Percentiles rank a stretch among this genome's conserved stretches.
Evolutionary conservation across 2,797 vertebrate species (phyloP).

Genomic region (Pelobates cultripes): DNA sequence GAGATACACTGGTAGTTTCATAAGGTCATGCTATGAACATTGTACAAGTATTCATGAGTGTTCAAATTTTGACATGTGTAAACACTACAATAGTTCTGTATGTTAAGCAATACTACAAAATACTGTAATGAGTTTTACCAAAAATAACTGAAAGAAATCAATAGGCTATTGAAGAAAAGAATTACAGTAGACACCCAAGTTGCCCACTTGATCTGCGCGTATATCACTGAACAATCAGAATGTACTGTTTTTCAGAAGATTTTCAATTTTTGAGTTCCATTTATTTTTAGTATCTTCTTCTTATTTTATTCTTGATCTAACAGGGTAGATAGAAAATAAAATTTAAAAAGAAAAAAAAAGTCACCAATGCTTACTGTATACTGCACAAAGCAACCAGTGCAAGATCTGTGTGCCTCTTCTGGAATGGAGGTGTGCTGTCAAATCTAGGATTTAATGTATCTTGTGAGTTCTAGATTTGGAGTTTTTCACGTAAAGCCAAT

Average conservation of each 20-base stretch:
- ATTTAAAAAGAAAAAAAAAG: constrained; percentile 52
- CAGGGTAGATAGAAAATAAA: constrained; percentile 55
- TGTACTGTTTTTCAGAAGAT: constrained; percentile 65
- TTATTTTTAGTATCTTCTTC: constrained; percentile 29
- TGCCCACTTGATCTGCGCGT: constrained; percentile 60
- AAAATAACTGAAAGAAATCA: constrained; percentile 54
- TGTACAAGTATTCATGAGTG: constrained; percentile 62
- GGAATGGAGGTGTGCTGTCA: constrained; percentile 64
- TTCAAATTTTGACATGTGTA: constrained; percentile 62
- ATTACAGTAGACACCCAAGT: constrained; percentile 37
- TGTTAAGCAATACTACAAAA: constrained; percentile 81
- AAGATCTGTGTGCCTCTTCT: constrained; percentile 66
- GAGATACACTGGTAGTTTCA: constrained; percentile 64
- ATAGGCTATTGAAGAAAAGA: constrained; percentile 56
- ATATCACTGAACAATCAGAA: constrained; percentile 64
- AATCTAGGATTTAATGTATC: constrained; percentile 60
- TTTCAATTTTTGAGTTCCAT: constrained; percentile 47
- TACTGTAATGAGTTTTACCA: constrained; percentile 70
- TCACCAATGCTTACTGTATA: constrained; percentile 60
- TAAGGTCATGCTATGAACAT: constrained; percentile 64
- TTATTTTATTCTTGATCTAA: constrained; percentile 40
- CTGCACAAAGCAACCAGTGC: constrained; percentile 65
- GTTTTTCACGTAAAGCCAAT: constrained; percentile 72
- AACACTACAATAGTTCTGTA: constrained; percentile 72
- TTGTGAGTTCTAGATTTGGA: constrained; percentile 73